Evolutionary conservation across 2,888 invertebrate species (phyloP).

Genomic region (Ochropacha duplaris): DNA sequence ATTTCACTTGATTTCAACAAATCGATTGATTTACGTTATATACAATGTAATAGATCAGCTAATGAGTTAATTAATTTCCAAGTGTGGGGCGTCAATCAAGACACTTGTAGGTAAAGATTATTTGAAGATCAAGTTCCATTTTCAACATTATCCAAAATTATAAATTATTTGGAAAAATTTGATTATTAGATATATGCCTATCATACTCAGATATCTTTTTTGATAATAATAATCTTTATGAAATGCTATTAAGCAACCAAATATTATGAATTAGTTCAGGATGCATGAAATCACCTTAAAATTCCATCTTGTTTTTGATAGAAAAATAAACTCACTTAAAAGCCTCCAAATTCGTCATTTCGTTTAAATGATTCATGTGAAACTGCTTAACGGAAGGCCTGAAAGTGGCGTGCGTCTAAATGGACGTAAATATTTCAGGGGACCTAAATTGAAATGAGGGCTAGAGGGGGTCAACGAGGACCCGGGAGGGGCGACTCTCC

Average conservation of each 20-base stretch:
- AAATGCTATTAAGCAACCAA: background rate
- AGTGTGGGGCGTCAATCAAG: background rate
- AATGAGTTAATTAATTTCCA: background rate
- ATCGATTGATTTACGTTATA: background rate
- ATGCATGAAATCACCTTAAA: conserved; percentile 2
- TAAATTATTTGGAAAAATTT: background rate
- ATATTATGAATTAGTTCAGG: background rate
- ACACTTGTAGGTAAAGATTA: conserved; percentile 2
- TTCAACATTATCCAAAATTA: background rate
- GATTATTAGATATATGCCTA: background rate
- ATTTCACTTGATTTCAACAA: conserved; percentile 2
- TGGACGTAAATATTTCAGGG: conserved; percentile 54
- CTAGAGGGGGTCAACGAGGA: conserved; percentile 11
- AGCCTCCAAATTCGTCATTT: conserved; percentile 36
- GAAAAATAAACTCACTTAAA: conserved; percentile 29
- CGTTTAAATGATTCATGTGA: conserved; percentile 38
- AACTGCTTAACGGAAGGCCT: conserved; percentile 31
- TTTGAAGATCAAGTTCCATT: background rate
- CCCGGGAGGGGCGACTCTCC: conserved; percentile 7
- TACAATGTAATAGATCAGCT: background rate
- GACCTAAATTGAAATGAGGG: conserved; percentile 47
- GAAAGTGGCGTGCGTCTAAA: conserved; percentile 44
- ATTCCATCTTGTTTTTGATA: conserved; percentile 13
- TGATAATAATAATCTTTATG: background rate
- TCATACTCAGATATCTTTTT: background rate